Conservation (phyloP, 2,797 vertebrate species). For the Muraenolepis orangiensis region DNA sequence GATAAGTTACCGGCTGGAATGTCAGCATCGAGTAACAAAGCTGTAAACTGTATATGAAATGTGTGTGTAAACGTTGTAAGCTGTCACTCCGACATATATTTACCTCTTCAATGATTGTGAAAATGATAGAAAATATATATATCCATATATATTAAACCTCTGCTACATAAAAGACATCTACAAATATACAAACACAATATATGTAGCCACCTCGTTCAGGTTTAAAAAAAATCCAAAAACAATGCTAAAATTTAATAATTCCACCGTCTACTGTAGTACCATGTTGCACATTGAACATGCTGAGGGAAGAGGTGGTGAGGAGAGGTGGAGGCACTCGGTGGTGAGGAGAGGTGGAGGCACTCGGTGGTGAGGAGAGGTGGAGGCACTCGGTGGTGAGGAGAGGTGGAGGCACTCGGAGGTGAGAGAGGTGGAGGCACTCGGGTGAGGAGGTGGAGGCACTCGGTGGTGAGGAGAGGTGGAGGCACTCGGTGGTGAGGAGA, state of each 20-base stretch:
- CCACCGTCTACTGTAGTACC: slow-evolving; percentile 70
- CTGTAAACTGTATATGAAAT: slow-evolving; percentile 43
- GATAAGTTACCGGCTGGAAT: slow-evolving; percentile 34
- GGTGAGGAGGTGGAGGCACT: too few relatives aligned
- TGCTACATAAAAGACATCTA: slow-evolving; percentile 44
- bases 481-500: too few relatives aligned
- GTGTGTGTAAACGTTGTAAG: slow-evolving; percentile 53
- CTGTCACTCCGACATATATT: slow-evolving; percentile 43
- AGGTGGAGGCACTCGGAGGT: too few relatives aligned
- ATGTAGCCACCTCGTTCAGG: slow-evolving; percentile 54
- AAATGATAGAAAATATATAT: slow-evolving; percentile 46
- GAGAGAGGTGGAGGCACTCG: slow-evolving; percentile 12
- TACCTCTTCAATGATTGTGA: slow-evolving; percentile 34
- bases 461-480: slow-evolving; percentile 21
- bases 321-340: slow-evolving; percentile 29
- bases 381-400: too few relatives aligned
- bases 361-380: too few relatives aligned
- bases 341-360: too few relatives aligned
- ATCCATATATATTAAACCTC: slow-evolving; percentile 31
- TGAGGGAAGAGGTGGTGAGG: slow-evolving; percentile 15
- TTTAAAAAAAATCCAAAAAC: slow-evolving; percentile 24
- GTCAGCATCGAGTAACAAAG: slow-evolving; percentile 49
- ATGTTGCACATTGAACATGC: slow-evolving; percentile 45
- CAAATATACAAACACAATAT: slow-evolving; percentile 21
- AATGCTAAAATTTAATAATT: slow-evolving; percentile 48